Percentiles rank a stretch among this genome's conserved stretches.
phyloP scores from a whole-genome alignment of 2,113 vertebrate genomes.

The Otus sunia region DNA sequence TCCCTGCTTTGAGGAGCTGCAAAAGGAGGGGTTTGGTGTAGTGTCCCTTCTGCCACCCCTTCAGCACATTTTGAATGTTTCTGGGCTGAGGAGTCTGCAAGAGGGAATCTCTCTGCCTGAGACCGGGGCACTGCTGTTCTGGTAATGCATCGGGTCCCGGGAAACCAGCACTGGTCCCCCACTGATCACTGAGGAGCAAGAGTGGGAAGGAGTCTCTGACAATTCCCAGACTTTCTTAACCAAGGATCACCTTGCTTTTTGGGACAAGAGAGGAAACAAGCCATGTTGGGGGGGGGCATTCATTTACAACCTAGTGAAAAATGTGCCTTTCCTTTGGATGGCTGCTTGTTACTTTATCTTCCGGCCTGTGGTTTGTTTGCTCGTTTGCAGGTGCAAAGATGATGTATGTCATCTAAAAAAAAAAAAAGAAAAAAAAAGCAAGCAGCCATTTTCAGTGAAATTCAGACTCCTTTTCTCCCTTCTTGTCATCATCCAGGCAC shows the following conservation, averaged over 20 bases:
- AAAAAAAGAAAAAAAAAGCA: too few species aligned
- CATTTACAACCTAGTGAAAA: neutral
- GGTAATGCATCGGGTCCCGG: neutral
- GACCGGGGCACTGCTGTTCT: neutral
- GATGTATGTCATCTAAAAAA: neutral
- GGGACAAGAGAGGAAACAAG: neutral
- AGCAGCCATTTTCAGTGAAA: neutral
- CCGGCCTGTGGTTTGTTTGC: neutral
- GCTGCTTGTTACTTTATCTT: neutral
- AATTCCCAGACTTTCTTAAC: neutral
- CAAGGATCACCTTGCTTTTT: neutral
- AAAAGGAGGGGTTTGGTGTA: neutral
- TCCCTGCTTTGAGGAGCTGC: neutral
- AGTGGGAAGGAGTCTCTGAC: neutral
- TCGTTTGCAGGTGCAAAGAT: neutral
- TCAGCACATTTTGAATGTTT: neutral
- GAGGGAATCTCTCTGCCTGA: neutral
- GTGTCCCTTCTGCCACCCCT: neutral
- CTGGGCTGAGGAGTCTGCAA: neutral
- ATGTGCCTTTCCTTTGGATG: neutral
- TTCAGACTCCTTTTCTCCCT: neutral
- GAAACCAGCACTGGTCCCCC: neutral
- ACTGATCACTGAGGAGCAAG: neutral
- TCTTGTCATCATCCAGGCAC: neutral
- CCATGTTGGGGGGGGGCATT: fast-evolving